Conservation (phyloP, 2,888 invertebrate genomes). For the Troilus luridus region DNA sequence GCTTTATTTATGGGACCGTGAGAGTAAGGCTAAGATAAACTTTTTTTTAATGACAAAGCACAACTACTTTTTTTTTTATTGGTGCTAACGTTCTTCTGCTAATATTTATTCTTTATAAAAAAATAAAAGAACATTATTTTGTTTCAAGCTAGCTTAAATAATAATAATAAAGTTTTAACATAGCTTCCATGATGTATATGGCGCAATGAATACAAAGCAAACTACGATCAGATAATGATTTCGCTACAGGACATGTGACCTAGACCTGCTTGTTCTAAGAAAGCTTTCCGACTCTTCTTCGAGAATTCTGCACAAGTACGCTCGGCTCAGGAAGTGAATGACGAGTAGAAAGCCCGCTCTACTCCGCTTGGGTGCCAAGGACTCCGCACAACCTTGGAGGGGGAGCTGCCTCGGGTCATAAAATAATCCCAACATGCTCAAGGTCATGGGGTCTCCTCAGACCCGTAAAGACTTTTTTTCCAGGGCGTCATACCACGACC, state of each 20-base stretch:
- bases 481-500: not conserved
- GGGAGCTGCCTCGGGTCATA: not conserved
- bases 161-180: not conserved
- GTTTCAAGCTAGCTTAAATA: no score
- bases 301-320: not conserved
- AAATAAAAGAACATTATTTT: no score
- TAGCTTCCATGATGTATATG: not conserved
- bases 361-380: not conserved
- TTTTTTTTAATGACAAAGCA: no score
- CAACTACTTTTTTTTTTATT: no score
- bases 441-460: not conserved
- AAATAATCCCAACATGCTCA: conserved; percentile 13
- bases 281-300: not conserved
- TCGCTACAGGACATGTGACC: not conserved
- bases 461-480: not conserved
- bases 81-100: no score
- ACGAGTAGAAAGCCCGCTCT: not conserved
- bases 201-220: not conserved
- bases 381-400: not conserved
- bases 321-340: not conserved
- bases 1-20: no score
- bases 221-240: not conserved
- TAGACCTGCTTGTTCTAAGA: not conserved
- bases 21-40: no score
- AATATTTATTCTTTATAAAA: not conserved